Evolutionary conservation across 2,113 vertebrate genomes (phyloP).

Genomic region (Amblyopsis rosae): DNA sequence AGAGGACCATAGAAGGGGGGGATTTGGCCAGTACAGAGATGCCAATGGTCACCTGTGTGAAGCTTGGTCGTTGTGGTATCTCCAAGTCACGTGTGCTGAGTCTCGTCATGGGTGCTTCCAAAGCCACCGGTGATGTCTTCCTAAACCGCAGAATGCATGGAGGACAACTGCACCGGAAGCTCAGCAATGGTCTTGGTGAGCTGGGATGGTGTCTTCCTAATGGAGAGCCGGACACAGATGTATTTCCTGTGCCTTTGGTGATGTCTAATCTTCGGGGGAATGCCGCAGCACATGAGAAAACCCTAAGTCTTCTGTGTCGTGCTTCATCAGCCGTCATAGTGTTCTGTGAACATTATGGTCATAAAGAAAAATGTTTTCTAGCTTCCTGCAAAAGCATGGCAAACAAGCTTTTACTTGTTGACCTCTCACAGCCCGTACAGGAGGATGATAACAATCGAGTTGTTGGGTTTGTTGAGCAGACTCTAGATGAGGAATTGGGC

Average conservation of each 20-base stretch:
- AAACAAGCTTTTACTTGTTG: constrained; percentile 61
- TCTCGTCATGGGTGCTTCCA: constrained; percentile 54
- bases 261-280: constrained; percentile 78
- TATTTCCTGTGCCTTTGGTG: constrained; percentile 69
- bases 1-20: constrained; percentile 32
- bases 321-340: constrained; percentile 77
- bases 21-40: constrained; percentile 66
- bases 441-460: constrained; percentile 23
- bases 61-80: constrained; percentile 67
- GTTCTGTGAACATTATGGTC: constrained; percentile 69
- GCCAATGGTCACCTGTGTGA: constrained; percentile 80
- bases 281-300: constrained; percentile 56
- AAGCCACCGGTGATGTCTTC: constrained; percentile 64
- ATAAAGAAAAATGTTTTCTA: constrained; percentile 72
- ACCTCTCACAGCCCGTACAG: constrained; percentile 42
- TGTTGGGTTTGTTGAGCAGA: constrained; percentile 39
- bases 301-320: constrained; percentile 72
- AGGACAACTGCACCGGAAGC: constrained; percentile 63
- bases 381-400: constrained; percentile 56
- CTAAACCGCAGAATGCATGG: constrained; percentile 68
- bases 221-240: constrained; percentile 36
- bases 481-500: constrained; percentile 39
- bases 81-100: constrained; percentile 84
- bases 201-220: constrained; percentile 77
- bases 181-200: constrained; percentile 80